A percentile compares a stretch with the other conserved stretches of the same genome.
These are phyloP conservation scores for Hypomecis punctinalis DNA, from an alignment of 2,888 invertebrate species.

Conservation along the genomic window DNA sequence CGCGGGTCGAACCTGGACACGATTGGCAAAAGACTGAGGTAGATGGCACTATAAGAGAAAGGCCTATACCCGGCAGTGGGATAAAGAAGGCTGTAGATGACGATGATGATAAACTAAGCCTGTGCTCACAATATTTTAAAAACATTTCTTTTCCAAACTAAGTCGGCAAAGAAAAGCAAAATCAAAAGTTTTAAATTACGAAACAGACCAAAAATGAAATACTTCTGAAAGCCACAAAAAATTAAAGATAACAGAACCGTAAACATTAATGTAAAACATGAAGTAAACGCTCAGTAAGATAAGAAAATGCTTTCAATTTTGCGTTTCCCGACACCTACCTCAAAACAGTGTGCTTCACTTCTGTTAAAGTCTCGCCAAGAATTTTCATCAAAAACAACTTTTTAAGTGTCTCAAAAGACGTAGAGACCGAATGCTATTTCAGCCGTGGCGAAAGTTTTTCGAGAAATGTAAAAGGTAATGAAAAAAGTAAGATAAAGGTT, in stretches of 20 bases:
- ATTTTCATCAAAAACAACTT: slow-evolving; percentile 45
- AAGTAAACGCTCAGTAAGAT: slow-evolving; percentile 21
- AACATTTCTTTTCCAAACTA: too few species aligned
- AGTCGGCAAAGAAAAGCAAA: too few species aligned
- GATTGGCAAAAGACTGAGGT: too few species aligned
- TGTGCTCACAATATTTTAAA: too few species aligned
- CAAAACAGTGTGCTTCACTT: slow-evolving; percentile 37
- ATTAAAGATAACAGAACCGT: slow-evolving; percentile 8
- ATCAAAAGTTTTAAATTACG: neutral
- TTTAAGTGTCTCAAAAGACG: slow-evolving; percentile 39
- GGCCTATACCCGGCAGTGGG: too few species aligned
- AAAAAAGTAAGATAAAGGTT: slow-evolving; percentile 47
- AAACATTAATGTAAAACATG: slow-evolving; percentile 21
- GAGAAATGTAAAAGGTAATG: slow-evolving; percentile 45
- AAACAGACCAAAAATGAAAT: neutral
- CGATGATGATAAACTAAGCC: too few species aligned
- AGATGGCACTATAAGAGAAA: too few species aligned
- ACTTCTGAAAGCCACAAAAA: neutral
- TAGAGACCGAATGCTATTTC: slow-evolving; percentile 45
- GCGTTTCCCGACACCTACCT: slow-evolving; percentile 35
- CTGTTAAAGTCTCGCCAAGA: slow-evolving; percentile 42
- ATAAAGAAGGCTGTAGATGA: too few species aligned
- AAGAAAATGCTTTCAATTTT: slow-evolving; percentile 28
- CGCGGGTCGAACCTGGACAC: too few species aligned
- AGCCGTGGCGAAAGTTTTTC: slow-evolving; percentile 42